phyloP scores from a whole-genome alignment of 2,113 vertebrate genomes.

The Ancistrus triradiatus region DNA sequence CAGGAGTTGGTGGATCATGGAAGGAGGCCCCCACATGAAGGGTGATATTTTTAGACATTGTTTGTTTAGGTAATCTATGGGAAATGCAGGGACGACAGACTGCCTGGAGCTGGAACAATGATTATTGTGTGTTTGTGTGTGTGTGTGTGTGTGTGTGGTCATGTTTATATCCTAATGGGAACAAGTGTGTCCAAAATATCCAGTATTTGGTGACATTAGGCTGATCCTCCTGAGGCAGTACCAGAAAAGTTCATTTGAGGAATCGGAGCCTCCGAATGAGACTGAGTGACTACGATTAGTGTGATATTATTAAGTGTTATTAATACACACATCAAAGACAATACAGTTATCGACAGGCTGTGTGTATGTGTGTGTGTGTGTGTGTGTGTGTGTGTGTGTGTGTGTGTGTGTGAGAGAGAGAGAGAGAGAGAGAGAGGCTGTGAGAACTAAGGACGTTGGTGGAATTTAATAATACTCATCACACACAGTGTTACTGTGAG shows the following conservation, averaged over 20 bases:
- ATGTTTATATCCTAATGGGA: no score
- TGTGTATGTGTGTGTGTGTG: conserved; percentile 49
- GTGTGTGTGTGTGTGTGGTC: conserved; percentile 45
- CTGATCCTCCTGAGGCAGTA: no score
- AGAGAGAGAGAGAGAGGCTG: no score
- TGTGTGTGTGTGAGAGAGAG: conserved; percentile 5
- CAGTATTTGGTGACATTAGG: no score
- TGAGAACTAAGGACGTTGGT: neutral
- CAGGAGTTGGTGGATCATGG: neutral
- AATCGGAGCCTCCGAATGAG: no score
- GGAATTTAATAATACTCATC: neutral
- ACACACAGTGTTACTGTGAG: neutral
- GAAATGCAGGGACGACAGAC: conserved; percentile 62
- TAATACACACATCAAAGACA: no score
- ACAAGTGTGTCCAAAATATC: no score
- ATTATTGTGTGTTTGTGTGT: conserved; percentile 58
- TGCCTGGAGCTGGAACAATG: conserved; percentile 68
- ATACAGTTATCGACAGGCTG: no score
- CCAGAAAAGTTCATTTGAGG: no score
- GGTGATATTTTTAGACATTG: conserved; percentile 64
- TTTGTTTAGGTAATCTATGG: conserved; percentile 66
- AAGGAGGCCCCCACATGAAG: conserved; percentile 32
- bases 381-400: conserved; percentile 40
- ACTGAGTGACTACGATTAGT: no score
- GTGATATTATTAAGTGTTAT: no score